phyloP scores from a whole-genome alignment of 2,113 vertebrate species.

The Diadophis punctatus region DNA sequence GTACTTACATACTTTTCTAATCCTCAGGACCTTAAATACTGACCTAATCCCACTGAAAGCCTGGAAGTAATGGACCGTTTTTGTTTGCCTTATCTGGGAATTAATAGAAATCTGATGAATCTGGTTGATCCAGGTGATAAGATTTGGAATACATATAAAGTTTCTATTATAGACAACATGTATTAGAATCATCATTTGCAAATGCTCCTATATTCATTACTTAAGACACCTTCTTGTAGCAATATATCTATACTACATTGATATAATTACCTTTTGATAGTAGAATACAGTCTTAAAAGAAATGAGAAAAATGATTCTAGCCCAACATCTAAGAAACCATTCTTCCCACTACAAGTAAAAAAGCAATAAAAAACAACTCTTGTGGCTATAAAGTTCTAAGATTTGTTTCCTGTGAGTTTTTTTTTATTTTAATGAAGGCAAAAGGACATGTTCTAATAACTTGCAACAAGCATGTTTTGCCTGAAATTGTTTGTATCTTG shows the following conservation, averaged over 20 bases:
- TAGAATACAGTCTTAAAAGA: no score
- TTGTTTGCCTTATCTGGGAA: background rate
- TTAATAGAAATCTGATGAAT: background rate
- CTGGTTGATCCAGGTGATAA: background rate
- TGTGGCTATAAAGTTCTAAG: background rate
- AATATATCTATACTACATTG: no score
- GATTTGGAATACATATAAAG: background rate
- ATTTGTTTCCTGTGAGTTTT: background rate
- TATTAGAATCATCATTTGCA: no score
- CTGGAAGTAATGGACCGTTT: background rate
- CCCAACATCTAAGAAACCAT: no score
- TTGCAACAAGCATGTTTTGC: background rate
- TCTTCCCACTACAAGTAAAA: no score
- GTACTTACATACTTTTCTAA: background rate
- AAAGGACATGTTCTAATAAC: no score
- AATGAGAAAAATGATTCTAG: no score
- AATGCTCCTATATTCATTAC: no score
- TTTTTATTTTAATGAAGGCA: background rate
- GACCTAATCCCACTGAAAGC: background rate
- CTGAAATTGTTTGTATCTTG: background rate
- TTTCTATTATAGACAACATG: background rate
- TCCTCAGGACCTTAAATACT: background rate
- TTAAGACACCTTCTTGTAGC: no score
- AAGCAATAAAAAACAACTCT: no score
- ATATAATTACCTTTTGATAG: no score